These are phyloP conservation scores for Mythimna impura DNA, from an alignment of 2,888 invertebrate genomes.

Conservation along the genomic window DNA sequence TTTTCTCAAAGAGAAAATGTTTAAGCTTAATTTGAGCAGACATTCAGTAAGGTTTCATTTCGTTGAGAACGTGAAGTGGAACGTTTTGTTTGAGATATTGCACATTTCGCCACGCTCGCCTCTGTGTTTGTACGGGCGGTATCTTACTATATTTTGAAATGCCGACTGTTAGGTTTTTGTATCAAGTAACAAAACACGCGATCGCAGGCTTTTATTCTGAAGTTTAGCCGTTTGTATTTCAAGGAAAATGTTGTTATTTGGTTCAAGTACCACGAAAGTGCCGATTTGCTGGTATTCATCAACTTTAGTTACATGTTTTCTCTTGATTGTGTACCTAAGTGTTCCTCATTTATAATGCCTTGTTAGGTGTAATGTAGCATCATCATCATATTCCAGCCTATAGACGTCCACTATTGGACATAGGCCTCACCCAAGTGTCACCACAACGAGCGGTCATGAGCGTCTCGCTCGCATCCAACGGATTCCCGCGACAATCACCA, in stretches of 20 bases:
- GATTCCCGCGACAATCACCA: too few species aligned
- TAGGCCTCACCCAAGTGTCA: too few species aligned
- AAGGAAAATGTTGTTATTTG: constrained; percentile 33
- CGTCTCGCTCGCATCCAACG: too few species aligned
- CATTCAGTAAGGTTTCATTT: constrained; percentile 73
- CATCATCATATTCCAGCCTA: too few species aligned
- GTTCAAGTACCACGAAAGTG: constrained; percentile 22
- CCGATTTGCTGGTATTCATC: constrained; percentile 33
- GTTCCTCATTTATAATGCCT: not conserved
- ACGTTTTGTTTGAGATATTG: constrained; percentile 76
- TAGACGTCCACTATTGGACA: too few species aligned
- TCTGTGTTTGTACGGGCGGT: constrained; percentile 62
- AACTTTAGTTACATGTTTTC: constrained; percentile 8
- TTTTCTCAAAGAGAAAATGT: constrained; percentile 73
- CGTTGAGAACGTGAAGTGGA: constrained; percentile 71
- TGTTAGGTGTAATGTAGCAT: not conserved
- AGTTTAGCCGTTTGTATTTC: constrained; percentile 43
- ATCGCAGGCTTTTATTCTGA: constrained; percentile 53
- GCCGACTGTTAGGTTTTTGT: constrained; percentile 59
- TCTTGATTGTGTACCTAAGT: constrained; percentile 7
- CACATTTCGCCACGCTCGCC: constrained; percentile 70
- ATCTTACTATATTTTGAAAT: constrained; percentile 60
- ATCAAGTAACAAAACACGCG: constrained; percentile 57
- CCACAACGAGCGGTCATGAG: too few species aligned
- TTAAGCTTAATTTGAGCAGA: constrained; percentile 76